These are phyloP conservation scores for Eptesicus fuscus DNA, from an alignment of 2,113 vertebrate genomes.

Conservation along the genomic window DNA sequence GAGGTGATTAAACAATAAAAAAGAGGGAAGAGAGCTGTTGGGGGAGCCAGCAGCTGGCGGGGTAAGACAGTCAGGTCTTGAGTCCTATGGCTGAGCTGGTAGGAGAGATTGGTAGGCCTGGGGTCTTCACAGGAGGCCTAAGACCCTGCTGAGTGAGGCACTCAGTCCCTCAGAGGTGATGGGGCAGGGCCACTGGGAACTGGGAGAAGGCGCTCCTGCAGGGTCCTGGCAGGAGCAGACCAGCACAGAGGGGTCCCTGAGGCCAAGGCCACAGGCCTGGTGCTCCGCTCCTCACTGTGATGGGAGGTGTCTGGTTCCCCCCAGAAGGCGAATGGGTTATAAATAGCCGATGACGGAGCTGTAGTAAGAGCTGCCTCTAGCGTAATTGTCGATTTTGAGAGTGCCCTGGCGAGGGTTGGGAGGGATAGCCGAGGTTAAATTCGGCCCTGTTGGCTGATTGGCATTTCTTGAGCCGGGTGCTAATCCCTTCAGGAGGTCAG, in stretches of 20 bases:
- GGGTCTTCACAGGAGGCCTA: not conserved
- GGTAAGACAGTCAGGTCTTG: not conserved
- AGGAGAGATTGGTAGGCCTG: not conserved
- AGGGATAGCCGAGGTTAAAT: slow-evolving; percentile 59
- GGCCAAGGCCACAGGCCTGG: slow-evolving; percentile 1
- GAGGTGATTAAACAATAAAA: not conserved
- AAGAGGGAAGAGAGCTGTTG: not conserved
- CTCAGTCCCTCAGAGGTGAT: not conserved
- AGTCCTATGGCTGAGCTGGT: not conserved
- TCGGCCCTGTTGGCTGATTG: slow-evolving; percentile 47
- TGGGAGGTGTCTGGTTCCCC: slow-evolving; percentile 23
- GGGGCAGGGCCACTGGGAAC: not conserved
- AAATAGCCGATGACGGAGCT: slow-evolving; percentile 62
- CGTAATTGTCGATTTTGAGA: slow-evolving; percentile 60
- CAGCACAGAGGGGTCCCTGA: accelerated
- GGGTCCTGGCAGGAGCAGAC: not conserved
- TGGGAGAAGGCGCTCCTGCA: not conserved
- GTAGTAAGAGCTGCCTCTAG: not conserved
- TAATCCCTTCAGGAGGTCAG: slow-evolving; percentile 74
- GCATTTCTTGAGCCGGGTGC: slow-evolving; percentile 57
- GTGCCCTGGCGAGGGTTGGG: slow-evolving; percentile 18
- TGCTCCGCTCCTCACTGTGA: not conserved
- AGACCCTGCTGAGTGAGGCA: accelerated
- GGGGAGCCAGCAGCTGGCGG: no score
- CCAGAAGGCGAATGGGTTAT: slow-evolving; percentile 8